Conservation (phyloP, 2,113 vertebrate genomes). For the Ahaetulla prasina region DNA sequence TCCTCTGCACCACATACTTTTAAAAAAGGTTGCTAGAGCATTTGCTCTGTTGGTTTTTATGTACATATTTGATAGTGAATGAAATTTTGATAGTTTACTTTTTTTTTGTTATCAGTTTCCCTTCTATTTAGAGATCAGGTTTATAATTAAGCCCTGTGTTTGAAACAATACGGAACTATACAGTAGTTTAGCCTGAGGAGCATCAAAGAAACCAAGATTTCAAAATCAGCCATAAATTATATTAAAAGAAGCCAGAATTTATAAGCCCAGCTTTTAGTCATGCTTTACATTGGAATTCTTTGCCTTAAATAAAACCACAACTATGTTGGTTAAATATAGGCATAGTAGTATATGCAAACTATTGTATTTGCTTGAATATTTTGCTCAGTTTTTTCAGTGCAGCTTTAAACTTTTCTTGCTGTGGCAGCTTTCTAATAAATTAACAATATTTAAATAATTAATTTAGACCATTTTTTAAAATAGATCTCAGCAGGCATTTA, state of each 20-base stretch:
- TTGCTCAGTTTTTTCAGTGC: neutral
- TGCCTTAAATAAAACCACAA: neutral
- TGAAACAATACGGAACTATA: neutral
- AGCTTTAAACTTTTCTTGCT: neutral
- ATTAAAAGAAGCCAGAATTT: neutral
- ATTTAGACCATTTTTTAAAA: neutral
- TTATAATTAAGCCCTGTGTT: neutral
- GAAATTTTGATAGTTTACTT: neutral
- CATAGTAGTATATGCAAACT: neutral
- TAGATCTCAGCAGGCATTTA: constrained; percentile 96
- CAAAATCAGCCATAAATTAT: neutral
- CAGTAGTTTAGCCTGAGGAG: neutral
- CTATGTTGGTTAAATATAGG: neutral
- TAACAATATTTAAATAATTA: constrained; percentile 10
- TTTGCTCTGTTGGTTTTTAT: neutral
- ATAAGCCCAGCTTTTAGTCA: neutral
- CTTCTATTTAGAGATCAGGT: neutral
- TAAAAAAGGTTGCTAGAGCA: neutral
- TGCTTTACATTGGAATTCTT: neutral
- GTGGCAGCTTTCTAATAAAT: neutral
- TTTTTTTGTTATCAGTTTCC: neutral
- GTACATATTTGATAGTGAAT: neutral
- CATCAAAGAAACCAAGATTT: neutral
- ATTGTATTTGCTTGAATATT: neutral
- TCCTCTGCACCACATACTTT: neutral